A percentile compares a stretch with the other conserved stretches of the same genome.
These are phyloP conservation scores for Macrosoma leucophasiata DNA, from an alignment of 2,888 invertebrate genomes.

Conservation along the genomic window DNA sequence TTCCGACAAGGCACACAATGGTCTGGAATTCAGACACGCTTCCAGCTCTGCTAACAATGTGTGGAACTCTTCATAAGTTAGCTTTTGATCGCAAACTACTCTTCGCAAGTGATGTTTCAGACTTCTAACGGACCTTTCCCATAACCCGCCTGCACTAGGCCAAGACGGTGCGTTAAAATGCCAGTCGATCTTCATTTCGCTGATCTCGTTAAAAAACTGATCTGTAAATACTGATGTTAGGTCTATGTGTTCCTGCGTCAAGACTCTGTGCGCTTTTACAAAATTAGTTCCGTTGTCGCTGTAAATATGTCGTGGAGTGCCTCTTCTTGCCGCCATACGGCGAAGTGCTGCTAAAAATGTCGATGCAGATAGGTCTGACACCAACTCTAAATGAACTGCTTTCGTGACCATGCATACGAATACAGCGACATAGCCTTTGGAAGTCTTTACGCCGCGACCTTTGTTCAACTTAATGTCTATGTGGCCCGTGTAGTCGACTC, in stretches of 20 bases:
- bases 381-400: no score
- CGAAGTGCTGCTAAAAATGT: no score
- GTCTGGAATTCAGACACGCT: constrained; percentile 21
- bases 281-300: constrained; percentile 25
- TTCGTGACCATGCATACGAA: no score
- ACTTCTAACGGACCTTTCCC: constrained; percentile 20
- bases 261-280: constrained; percentile 15
- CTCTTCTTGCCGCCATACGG: constrained; percentile 23
- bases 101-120: constrained; percentile 20
- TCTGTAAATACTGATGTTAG: not conserved
- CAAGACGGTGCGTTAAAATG: constrained; percentile 14
- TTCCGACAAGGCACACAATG: constrained; percentile 15
- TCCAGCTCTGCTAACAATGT: constrained; percentile 18
- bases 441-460: constrained; percentile 16
- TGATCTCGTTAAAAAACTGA: constrained; percentile 3
- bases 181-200: constrained; percentile 11
- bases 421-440: no score
- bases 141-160: constrained; percentile 19
- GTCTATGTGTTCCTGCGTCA: constrained; percentile 7
- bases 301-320: constrained; percentile 18
- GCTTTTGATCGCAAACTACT: constrained; percentile 12
- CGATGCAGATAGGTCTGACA: no score
- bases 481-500: no score
- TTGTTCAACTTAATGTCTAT: no score
- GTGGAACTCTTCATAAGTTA: constrained; percentile 18